Conservation (phyloP, 2,888 invertebrate genomes). For the Helicoverpa assulta region DNA sequence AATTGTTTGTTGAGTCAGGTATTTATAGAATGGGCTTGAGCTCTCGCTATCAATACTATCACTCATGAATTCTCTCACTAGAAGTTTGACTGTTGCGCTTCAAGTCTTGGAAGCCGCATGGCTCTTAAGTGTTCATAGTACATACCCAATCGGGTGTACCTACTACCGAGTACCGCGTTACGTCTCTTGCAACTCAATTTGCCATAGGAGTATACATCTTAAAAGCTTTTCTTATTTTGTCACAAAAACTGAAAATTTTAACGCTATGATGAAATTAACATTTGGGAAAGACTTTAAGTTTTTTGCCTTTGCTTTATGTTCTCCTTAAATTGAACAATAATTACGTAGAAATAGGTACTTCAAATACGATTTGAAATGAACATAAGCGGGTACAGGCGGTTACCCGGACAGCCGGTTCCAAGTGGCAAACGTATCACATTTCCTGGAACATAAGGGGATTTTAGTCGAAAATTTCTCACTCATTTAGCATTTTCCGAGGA, state of each 20-base stretch:
- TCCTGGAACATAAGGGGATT: not conserved
- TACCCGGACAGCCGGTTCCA: not conserved
- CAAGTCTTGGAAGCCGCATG: not conserved
- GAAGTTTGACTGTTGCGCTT: not conserved
- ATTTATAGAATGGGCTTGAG: constrained; percentile 1
- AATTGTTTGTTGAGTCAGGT: not conserved
- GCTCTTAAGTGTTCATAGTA: constrained; percentile 22
- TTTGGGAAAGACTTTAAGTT: not conserved
- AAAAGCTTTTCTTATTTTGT: constrained; percentile 71
- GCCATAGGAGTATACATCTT: constrained; percentile 64
- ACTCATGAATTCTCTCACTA: constrained; percentile 2
- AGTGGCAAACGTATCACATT: not conserved
- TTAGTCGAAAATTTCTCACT: not conserved
- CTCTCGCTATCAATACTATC: constrained; percentile 1
- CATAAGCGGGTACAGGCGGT: not conserved
- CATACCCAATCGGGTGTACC: constrained; percentile 25
- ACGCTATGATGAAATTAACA: constrained; percentile 17
- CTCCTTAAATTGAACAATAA: not conserved
- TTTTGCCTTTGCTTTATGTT: not conserved
- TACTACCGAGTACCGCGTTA: constrained; percentile 40
- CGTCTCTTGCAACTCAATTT: constrained; percentile 71
- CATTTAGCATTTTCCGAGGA: not conserved
- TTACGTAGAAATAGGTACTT: not conserved
- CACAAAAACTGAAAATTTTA: constrained; percentile 28
- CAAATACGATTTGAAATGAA: not conserved